Percentiles rank a stretch among this genome's conserved stretches.
Conservation (phyloP, 23 tunicate species). For the Ascidia mentula region DNA sequence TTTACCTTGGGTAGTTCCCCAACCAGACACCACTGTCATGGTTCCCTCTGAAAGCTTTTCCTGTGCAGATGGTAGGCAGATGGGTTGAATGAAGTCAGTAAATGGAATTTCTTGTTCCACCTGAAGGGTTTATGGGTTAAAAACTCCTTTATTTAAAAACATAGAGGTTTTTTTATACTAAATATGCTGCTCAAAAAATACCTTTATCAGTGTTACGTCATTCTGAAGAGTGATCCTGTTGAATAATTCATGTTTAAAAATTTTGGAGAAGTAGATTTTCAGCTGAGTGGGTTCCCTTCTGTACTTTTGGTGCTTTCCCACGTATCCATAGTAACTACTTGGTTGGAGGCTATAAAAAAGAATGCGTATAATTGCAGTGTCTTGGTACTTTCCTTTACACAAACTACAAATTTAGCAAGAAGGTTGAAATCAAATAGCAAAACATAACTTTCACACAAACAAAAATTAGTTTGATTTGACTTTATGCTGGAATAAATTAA, state of each 20-base stretch:
- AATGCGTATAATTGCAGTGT: too few relatives aligned
- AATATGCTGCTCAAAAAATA: too few relatives aligned
- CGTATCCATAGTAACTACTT: slow-evolving; percentile 16
- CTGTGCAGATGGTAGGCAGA: slow-evolving; percentile 17
- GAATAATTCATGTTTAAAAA: slow-evolving; percentile 17
- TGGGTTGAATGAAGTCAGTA: slow-evolving; percentile 24
- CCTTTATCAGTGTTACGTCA: slow-evolving; percentile 61
- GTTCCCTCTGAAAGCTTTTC: background rate
- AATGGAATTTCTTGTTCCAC: slow-evolving; percentile 8
- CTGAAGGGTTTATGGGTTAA: background rate
- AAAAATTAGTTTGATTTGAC: too few relatives aligned
- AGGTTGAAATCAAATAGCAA: too few relatives aligned
- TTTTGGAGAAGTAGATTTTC: slow-evolving; percentile 8
- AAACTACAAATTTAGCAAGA: too few relatives aligned
- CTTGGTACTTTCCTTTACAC: too few relatives aligned
- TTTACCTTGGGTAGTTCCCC: slow-evolving; percentile 50
- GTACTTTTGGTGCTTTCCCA: slow-evolving; percentile 27
- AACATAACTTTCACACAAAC: too few relatives aligned
- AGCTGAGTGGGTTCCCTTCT: slow-evolving; percentile 9
- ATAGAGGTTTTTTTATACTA: too few relatives aligned
- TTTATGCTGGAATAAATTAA: too few relatives aligned
- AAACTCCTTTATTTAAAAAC: background rate
- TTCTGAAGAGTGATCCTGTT: slow-evolving; percentile 17
- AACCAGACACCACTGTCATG: slow-evolving; percentile 34
- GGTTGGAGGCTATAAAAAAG: slow-evolving; percentile 3